Conservation (phyloP, 2,797 vertebrate genomes). For the Tokudaia tokunoshimensis region DNA sequence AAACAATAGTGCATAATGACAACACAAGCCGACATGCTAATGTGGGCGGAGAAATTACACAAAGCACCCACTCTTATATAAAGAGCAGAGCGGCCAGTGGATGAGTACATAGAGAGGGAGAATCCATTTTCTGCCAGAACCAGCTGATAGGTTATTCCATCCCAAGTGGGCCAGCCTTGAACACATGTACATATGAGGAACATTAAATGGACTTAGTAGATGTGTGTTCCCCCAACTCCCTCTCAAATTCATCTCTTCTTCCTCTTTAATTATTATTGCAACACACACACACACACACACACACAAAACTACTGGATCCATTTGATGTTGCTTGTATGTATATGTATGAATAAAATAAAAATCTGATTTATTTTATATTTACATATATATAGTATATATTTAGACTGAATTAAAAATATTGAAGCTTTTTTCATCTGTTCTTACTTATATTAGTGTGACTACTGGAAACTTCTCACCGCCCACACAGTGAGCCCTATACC, state of each 20-base stretch:
- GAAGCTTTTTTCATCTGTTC: background rate
- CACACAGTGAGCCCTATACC: no score
- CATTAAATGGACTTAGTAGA: background rate
- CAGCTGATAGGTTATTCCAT: background rate
- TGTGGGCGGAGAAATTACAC: background rate
- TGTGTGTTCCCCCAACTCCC: background rate
- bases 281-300: background rate
- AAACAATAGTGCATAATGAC: no score
- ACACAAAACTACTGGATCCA: background rate
- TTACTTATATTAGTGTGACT: background rate
- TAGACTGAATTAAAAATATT: background rate
- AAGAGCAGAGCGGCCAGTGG: background rate
- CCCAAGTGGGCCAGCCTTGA: background rate
- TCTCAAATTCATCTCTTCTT: background rate
- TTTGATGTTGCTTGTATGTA: background rate
- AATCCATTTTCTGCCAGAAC: background rate
- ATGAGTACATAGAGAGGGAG: background rate
- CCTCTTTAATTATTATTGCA: background rate
- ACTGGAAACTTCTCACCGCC: background rate
- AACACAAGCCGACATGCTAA: background rate
- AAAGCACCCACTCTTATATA: background rate
- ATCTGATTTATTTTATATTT: background rate
- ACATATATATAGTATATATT: background rate
- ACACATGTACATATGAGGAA: background rate
- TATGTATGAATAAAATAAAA: background rate